A percentile compares a stretch with the other conserved stretches of the same genome.
Evolutionary conservation across 2,888 invertebrate genomes (phyloP).

Genomic region (Spisula subtruncata): DNA sequence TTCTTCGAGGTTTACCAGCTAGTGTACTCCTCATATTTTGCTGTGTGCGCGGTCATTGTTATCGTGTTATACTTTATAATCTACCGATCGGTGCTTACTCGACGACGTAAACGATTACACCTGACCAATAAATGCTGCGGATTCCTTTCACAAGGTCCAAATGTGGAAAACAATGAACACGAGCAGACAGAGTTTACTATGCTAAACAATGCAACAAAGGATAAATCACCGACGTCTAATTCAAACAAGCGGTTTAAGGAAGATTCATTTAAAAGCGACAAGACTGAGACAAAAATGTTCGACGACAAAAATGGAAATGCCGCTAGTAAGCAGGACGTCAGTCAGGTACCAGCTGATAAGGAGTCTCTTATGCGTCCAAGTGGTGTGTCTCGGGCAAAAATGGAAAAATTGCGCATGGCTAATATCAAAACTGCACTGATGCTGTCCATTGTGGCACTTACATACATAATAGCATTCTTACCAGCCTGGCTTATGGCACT

Average conservation of each 20-base stretch:
- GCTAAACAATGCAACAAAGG: slow-evolving; percentile 62
- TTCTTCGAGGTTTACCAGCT: slow-evolving; percentile 80
- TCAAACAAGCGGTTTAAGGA: slow-evolving; percentile 40
- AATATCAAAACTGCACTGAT: slow-evolving; percentile 88
- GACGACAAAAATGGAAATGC: slow-evolving; percentile 51
- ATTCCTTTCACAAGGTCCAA: slow-evolving; percentile 65
- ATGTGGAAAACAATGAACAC: slow-evolving; percentile 57
- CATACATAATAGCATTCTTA: slow-evolving; percentile 87
- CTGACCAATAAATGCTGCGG: slow-evolving; percentile 73
- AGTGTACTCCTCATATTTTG: slow-evolving; percentile 84
- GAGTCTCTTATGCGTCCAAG: slow-evolving; percentile 72
- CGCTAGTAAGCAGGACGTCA: slow-evolving; percentile 37
- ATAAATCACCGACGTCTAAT: slow-evolving; percentile 55
- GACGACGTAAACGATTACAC: slow-evolving; percentile 72
- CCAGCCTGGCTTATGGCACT: slow-evolving; percentile 87
- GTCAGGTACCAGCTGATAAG: slow-evolving; percentile 39
- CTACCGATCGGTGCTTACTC: slow-evolving; percentile 75
- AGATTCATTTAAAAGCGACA: slow-evolving; percentile 35
- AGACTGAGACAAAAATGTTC: slow-evolving; percentile 21
- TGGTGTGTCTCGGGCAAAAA: slow-evolving; percentile 75
- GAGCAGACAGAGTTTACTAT: slow-evolving; percentile 77
- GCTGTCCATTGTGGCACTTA: slow-evolving; percentile 87
- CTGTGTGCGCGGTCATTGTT: slow-evolving; percentile 84
- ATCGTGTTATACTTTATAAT: slow-evolving; percentile 86
- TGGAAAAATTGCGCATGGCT: slow-evolving; percentile 84